Evolutionary conservation across 1,140 invertebrate genomes (phyloP), one percentile per base, ranked within the genome.

Genomic region (Conus betulinus): DNA sequence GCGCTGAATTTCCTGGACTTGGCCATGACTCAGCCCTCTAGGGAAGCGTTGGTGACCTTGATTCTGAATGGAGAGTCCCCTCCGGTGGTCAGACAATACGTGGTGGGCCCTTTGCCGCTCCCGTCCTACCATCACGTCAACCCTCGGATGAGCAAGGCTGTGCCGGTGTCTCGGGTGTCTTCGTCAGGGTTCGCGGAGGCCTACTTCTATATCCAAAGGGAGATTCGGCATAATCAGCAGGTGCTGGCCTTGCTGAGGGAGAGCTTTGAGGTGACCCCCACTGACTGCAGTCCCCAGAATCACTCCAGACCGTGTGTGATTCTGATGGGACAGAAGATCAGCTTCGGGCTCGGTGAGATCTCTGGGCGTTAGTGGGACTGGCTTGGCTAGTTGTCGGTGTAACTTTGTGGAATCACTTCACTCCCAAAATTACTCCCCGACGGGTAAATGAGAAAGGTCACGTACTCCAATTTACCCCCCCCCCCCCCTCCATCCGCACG

Each of bases 31-130:
- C 87, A 88, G 57, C 93, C 93, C 13, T 83, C 85, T 2, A 90
- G 93, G 13, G 90, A 93, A 81, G 94, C 93, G 2, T 90, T 88
- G 71, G 92, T 91, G 27, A 89, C 92, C 2, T 60, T 94, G 10
- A 87, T 92, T 27, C 87, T 90, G 8, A 89, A 91, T n/a, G 87
- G 90, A 51, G 53, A 82, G 51, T 27, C 83, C 5, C 85, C 89
- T 0, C 91, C 91, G 0, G 85, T 88, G 11, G 85, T 93, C 7
- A 90, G 93, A 63, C 93, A 94, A 84, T 92, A 92, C 85, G 87
- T 93, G 3, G 90, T 94, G 15, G 92, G 92, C 7, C 92, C 91
- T 15, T 63, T 90, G n/a, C 90, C 90, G 7, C 39, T 5, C 71
- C 90, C 90, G n/a, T 71, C 82, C 20, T 88, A 89, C 87, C 85